Base-by-base conservation (phyloP, 2,113 vertebrate genomes). In the Chloropsis cyanopogon region DNA sequence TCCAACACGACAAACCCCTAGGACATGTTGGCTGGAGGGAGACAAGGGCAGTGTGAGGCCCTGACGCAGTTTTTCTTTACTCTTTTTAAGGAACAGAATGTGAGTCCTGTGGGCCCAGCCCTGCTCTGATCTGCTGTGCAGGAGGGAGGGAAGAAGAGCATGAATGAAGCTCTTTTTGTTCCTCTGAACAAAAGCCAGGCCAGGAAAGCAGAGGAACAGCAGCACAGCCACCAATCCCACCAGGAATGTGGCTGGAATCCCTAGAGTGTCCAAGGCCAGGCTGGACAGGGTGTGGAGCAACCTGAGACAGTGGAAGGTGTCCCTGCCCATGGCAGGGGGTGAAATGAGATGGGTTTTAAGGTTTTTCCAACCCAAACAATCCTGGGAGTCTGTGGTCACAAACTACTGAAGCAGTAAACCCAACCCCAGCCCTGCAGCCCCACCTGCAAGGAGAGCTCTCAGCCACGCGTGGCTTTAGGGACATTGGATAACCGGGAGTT, bases 401-500 rank as follows among this genome's bases (percentile, higher is more conserved):
- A 60, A 61, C 46, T 0, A 16, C 10, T 0, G 37, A 37, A 81
- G 56, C n/a, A 88, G 47, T 31, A 88, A 82, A 82, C 33, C 22
- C 70, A 70, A 4, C 1, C 29, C 54, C 23, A 18, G 23, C 23
- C 63, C 77, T 52, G 59, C n/a, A 78, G 82, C 59, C 39, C 33
- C 29, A 13, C 2, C 31, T 39, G 56, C 46, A 25, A 52, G 1
- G 39, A 59, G 18, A 82, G 47, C 65, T 46, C 49, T 14, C 35
- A 61, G 72, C 15, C 28, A 37, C 10, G 3, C 0, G 1, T 12
- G 37, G 19, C 7, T 42, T n/a, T 19, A 22, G 57, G 35, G 25
- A 24, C 6, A 23, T 4, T 0, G 3, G 13, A 33, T 18, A 79
- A 6, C 0, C 9, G 25, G 60, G 75, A 46, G 20, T 31, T n/a